Evolutionary conservation across 2,113 vertebrate genomes (phyloP), one percentile per base, ranked within the genome.

Genomic region (Perca fluviatilis): DNA sequence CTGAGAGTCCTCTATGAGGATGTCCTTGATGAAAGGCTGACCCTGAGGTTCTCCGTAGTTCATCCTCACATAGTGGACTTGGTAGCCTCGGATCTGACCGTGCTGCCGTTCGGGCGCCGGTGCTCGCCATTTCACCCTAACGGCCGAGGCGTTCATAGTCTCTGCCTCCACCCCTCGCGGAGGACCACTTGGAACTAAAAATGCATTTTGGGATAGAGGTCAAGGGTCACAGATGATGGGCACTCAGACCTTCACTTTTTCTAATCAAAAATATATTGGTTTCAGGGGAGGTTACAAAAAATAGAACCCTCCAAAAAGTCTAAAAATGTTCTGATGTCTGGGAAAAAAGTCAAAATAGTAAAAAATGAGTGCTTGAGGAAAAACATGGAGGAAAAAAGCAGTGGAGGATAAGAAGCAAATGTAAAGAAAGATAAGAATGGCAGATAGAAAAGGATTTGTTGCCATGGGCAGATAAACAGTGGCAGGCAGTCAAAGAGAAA

Each of bases 141-240:
- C 92, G 90, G 97, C 96, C 87, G 98, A 97, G 82, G 98, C 97
- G 95, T 99, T 99, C 96, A 98, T 94, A 95, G 97, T 97, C 95
- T 98, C 96, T 64, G 97, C 97, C 95, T 97, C 97, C 93, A 99
- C 97, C 95, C 96, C 96, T 86, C 96, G 97, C 91, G 97, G 98
- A 94, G 98, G 97, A 95, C 98, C 98, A 90, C 97, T 97, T 96
- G 98, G 98, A 97, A 99, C 97, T 99, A 97, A 95, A 97, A 96
- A 96, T 96, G 97, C 95, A 99, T 96, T 96, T 97, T 95, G 91
- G 97, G 95, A 97, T 95, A 94, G 77, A 97, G 95, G 89, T 97
- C 89, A 93, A 82, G 81, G 77, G 85, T 92, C 83, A 91, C 66
- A 85, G 81, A 67, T 78, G 89, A 89, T 60, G 79, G 88, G 65